Evolutionary conservation across 1,140 invertebrate genomes (phyloP), one percentile per base, ranked within the genome.

Genomic region (Drosophila cardini): DNA sequence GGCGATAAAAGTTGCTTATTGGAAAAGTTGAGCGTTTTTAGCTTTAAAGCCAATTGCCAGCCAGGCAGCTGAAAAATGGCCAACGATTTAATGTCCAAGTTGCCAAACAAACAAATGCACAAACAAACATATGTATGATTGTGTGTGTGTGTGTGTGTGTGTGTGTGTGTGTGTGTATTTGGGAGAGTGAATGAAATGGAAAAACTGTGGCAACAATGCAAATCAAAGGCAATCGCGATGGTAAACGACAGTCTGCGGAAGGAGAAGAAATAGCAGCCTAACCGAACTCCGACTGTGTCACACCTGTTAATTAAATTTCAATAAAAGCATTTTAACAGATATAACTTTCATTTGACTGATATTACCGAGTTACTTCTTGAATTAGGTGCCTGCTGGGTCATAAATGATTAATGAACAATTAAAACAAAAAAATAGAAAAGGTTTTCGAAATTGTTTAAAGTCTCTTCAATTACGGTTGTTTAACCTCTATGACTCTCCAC

Each of bases 1-100:
- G 70, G 55, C 64, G 71, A 73, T 73, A 73, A 73, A 73, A 73
- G 71, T 73, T 73, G 56, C 71, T 73, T 73, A 73, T 73, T 73
- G 71, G 71, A 69, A 73, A 73, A 73, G 71, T 73, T 73, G 56
- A 48, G 64, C 71, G 55, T 42, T 30, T 26, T 40, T 50, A 48
- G 71, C 71, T 61, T 73, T 69, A 73, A 73, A 73, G 64, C 64
- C 64, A 73, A 73, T 73, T 73, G 71, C 64, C 56, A 61, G 64
- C 38, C 40, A 38, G 50, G 34, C 42, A 26, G 6, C 42, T 69
- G 71, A 73, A 61, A 73, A 73, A 73, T 73, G 64, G 56, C 48
- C 50, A 21, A 21, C 71, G 64, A 69, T 73, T 73, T 69, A 62
- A 73, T 69, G 71, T 30, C 16, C 63, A n/a, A 61, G 46, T 60